Base-by-base conservation (phyloP, 2,888 invertebrate genomes). In the Zygogramma bicolorata region DNA sequence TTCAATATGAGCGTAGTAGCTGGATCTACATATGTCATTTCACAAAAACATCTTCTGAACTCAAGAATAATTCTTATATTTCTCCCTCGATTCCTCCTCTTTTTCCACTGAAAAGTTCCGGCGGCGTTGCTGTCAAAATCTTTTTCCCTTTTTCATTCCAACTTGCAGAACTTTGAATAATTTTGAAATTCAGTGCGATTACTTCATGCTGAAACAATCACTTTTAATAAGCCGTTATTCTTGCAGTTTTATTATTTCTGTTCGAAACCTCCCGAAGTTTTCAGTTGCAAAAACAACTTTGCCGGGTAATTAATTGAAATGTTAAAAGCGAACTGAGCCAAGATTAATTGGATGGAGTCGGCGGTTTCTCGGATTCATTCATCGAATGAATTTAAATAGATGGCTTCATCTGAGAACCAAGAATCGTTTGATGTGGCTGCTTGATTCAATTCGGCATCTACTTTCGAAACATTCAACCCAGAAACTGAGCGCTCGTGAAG, bases 221-320 rank as follows among this genome's bases (percentile, higher is more conserved):
- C 46, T 2, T 46, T 46, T 46, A 46, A 46, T 46, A 46, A 46
- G 46, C 46, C 46, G 7, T 46, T 46, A 46, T 46, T 46, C 15
- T 15, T 46, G 46, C 46, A 46, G 46, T 46, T 46, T 46, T 18
- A 18, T 46, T 46, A 15, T 46, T 46, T 46, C 18, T 15, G 20
- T 46, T 46, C 46, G 15, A 46, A 46, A 46, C 15, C 15, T 46
- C 4, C 46, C 8, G 5, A 18, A 46, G 46, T 38, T 38, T 38
- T 2, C n/a, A 38, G 38, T 38, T 38, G 38, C 38, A 38, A 38
- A 38, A 38, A 38, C 46, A 46, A 18, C 46, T 46, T 46, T 46
- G 46, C 46, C 7, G n/a, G 46, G 46, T 46, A 46, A 46, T 46
- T 46, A 46, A 46, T n/a, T 46, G 15, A 46, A 46, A 46, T 46